Base-by-base conservation (phyloP, 2,888 invertebrate species). In the Dynastes maya region DNA sequence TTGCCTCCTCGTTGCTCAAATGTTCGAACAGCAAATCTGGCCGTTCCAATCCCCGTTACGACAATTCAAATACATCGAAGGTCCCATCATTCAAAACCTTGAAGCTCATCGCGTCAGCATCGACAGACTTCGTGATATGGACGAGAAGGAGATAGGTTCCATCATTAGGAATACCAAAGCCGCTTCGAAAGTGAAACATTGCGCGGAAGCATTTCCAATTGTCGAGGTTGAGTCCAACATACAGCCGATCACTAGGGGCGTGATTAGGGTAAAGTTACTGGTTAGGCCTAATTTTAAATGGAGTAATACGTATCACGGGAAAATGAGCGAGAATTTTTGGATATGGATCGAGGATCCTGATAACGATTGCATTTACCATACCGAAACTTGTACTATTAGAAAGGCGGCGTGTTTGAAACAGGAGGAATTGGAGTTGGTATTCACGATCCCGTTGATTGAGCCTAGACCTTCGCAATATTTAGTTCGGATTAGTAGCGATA, bases 331-430 rank as follows among this genome's bases (percentile, higher is more conserved):
- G 88, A 93, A 96, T 0, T 99, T 98, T 89, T 99, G 98, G 96
- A 93, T 99, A 79, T 98, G 99, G 97, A 95, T 99, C 45, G 98
- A 99, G 88, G 98, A 99, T 89, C 96, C 98, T 0, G 96, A 96
- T 58, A 95, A 93, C 72, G 97, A 98, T 87, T 94, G 94, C 82
- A 98, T 99, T 88, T 98, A 99, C 88, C 99, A 99, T 88, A 95
- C 96, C 76, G 99, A 99, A 88, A 95, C 96, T 85, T 96, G 98
- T 87, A 92, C 95, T 27, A 89, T 98, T 53, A 87, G 87, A 0
- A 88, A 88, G 80, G 84, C 82, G 40, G 83, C 85, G 77, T 96
- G 96, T 0, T 89, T 93, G 58, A 91, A 91, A 0, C 91, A 91
- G 13, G 95, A 97, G 84, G 91, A 93, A 0, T 96, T 98, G 86